These are phyloP conservation scores for Aporophyla nigra DNA, from an alignment of 2,888 invertebrate species.

Conservation along the genomic window DNA sequence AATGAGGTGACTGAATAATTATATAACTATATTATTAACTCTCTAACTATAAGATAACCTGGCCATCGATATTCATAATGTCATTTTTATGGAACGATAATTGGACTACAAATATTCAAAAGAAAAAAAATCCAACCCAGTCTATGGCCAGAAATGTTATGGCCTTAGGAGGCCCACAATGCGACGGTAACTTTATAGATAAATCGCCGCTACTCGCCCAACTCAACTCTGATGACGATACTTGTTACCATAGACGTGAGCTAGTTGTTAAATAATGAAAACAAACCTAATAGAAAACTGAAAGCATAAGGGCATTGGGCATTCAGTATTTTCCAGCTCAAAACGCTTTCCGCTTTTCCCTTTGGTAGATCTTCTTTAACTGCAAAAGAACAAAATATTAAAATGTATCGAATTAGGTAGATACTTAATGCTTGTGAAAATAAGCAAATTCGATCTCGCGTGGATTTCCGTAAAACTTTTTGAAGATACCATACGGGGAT, in stretches of 20 bases:
- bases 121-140: too few species aligned
- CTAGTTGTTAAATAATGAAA: background rate
- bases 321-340: slow-evolving; percentile 76
- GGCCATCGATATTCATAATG: too few species aligned
- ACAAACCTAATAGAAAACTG: slow-evolving; percentile 80
- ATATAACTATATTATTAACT: too few species aligned
- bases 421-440: background rate
- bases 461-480: background rate
- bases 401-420: background rate
- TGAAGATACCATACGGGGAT: background rate
- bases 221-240: background rate
- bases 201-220: background rate
- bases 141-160: too few species aligned
- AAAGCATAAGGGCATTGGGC: slow-evolving; percentile 81
- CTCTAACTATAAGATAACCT: too few species aligned
- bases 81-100: too few species aligned
- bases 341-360: slow-evolving; percentile 69
- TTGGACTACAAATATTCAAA: too few species aligned
- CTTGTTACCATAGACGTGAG: background rate
- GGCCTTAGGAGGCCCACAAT: background rate
- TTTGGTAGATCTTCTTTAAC: slow-evolving; percentile 79
- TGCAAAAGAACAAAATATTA: slow-evolving; percentile 61
- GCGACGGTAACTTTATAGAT: background rate
- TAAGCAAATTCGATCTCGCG: background rate
- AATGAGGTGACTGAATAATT: too few species aligned